A percentile compares a stretch with the other conserved stretches of the same genome.
Conservation (phyloP, 2,888 invertebrate species). For the Teleiodes luculella region DNA sequence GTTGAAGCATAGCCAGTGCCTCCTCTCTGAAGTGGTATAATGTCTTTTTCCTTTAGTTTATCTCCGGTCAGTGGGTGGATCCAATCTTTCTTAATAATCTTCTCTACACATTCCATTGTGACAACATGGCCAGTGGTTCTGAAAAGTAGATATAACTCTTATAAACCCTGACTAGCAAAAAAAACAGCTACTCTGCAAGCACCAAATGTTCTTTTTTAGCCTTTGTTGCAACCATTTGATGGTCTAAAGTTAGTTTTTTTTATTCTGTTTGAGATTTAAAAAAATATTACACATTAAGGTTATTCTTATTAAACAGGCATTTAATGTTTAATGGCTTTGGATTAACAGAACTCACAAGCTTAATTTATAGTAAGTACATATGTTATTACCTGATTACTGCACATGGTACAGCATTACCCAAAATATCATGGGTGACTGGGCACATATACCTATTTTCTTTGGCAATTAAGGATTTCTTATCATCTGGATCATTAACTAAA, state of each 20-base stretch:
- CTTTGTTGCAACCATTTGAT: no score
- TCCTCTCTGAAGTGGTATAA: conserved; percentile 95
- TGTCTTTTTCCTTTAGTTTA: conserved; percentile 91
- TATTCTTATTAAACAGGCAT: no score
- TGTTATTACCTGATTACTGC: conserved; percentile 85
- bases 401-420: conserved; percentile 96
- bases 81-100: conserved; percentile 97
- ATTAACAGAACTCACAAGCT: no score
- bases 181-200: no score
- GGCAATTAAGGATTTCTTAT: conserved; percentile 90
- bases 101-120: conserved; percentile 97
- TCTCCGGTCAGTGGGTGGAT: conserved; percentile 94
- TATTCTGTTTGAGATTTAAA: no score
- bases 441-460: conserved; percentile 98
- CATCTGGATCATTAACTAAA: conserved; percentile 90
- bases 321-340: no score
- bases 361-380: neutral
- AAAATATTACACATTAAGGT: no score
- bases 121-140: conserved; percentile 93
- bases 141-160: no score
- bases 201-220: no score
- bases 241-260: no score
- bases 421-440: conserved; percentile 96
- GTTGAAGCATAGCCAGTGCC: conserved; percentile 96
- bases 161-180: no score